Conservation (phyloP, 2,113 vertebrate genomes). For the Phalacrocorax pelagicus region DNA sequence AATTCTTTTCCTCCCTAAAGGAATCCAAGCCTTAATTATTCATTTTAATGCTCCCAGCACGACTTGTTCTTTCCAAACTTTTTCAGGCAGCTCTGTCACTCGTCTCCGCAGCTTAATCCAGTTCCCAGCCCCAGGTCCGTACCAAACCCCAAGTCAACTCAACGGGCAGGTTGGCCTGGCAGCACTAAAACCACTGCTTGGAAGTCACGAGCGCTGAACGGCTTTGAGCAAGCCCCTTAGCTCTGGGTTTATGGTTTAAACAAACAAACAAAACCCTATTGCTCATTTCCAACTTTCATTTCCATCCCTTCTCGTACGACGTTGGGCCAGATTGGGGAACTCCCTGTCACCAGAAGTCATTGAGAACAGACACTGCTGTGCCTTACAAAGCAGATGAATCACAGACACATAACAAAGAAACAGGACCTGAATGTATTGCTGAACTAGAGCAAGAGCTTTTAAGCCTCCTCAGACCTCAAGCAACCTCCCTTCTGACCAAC, state of each 20-base stretch:
- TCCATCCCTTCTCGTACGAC: background rate
- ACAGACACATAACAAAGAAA: background rate
- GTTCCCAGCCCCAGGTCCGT: background rate
- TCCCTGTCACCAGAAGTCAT: background rate
- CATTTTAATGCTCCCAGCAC: conserved; percentile 61
- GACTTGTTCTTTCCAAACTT: conserved; percentile 49
- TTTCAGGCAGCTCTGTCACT: conserved; percentile 27
- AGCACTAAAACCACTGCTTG: background rate
- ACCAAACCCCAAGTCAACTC: background rate
- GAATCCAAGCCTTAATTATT: conserved; percentile 63
- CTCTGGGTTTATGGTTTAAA: conserved; percentile 4
- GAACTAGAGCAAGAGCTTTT: background rate
- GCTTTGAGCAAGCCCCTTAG: background rate
- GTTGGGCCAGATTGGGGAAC: background rate
- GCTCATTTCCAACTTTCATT: conserved; percentile 4
- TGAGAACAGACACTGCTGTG: background rate
- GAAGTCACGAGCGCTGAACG: background rate
- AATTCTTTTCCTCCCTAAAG: conserved; percentile 60
- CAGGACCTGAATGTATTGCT: background rate
- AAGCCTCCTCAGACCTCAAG: background rate
- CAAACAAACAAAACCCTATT: conserved; percentile 13
- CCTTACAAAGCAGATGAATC: background rate
- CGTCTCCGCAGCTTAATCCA: background rate
- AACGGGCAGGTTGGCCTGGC: background rate
- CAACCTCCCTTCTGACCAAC: background rate